Conservation (phyloP, 1,140 invertebrate genomes). For the Oryzaephilus surinamensis region DNA sequence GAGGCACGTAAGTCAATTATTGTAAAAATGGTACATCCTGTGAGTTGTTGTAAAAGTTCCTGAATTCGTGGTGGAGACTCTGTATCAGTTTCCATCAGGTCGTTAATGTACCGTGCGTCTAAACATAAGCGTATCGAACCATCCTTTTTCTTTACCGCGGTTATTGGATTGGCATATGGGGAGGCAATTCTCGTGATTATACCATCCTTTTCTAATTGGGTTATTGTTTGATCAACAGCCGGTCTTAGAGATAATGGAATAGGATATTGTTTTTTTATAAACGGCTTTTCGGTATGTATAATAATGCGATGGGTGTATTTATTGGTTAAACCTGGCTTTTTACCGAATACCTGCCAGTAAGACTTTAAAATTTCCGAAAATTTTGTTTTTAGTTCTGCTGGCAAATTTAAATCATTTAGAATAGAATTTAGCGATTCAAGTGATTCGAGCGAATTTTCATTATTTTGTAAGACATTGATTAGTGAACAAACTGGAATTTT, state of each 20-base stretch:
- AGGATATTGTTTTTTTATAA: constrained; percentile 15
- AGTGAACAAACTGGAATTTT: not conserved
- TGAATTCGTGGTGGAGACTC: constrained; percentile 21
- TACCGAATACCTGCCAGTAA: constrained; percentile 10
- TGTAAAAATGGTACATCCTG: no score
- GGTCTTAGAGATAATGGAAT: constrained; percentile 13
- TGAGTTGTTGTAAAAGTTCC: constrained; percentile 22
- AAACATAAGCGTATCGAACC: constrained; percentile 26
- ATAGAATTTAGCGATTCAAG: not conserved
- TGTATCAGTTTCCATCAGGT: constrained; percentile 22
- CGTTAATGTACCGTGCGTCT: constrained; percentile 30
- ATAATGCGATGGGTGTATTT: constrained; percentile 14
- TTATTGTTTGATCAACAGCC: constrained; percentile 13
- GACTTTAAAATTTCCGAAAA: not conserved
- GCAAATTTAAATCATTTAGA: not conserved
- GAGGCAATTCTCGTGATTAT: constrained; percentile 22
- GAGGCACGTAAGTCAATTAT: constrained; percentile 28
- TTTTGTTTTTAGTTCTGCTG: not conserved
- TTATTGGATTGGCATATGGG: constrained; percentile 31
- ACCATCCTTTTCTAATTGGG: constrained; percentile 13
- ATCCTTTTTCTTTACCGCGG: constrained; percentile 18
- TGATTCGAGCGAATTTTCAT: not conserved
- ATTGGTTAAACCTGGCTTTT: constrained; percentile 11
- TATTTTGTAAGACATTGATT: not conserved
- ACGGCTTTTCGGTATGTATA: constrained; percentile 9